Conservation (phyloP, 2,888 invertebrate species). For the Melanchra persicariae region DNA sequence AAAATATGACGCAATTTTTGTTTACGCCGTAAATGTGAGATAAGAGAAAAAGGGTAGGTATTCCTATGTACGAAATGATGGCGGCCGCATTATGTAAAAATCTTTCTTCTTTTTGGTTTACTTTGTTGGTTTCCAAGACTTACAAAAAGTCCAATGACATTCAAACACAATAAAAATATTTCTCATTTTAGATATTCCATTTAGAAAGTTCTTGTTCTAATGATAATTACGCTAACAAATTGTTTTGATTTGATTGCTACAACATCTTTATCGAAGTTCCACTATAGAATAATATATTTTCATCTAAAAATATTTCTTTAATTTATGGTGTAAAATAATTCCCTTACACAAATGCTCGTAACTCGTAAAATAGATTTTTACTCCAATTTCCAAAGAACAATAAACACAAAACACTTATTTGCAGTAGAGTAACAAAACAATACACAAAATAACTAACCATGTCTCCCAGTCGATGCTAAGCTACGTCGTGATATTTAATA, state of each 20-base stretch:
- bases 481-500: conserved; percentile 67
- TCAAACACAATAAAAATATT: conserved; percentile 8
- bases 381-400: conserved; percentile 1
- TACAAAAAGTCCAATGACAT: background rate
- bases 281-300: conserved; percentile 6
- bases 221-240: background rate
- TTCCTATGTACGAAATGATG: conserved; percentile 43
- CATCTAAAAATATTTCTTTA: background rate
- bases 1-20: conserved; percentile 55
- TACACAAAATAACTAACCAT: background rate
- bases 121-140: conserved; percentile 21
- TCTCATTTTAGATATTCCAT: background rate
- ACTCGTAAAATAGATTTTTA: background rate
- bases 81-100: conserved; percentile 30
- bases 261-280: background rate
- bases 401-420: background rate
- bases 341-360: background rate
- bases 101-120: conserved; percentile 31
- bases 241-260: background rate
- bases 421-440: conserved; percentile 8
- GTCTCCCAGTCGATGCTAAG: conserved; percentile 19
- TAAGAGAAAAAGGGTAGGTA: conserved; percentile 47
- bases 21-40: conserved; percentile 54
- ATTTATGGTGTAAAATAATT: conserved; percentile 11
- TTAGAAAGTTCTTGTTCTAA: background rate